Percentiles rank a stretch among this genome's conserved stretches.
Evolutionary conservation across 2,113 vertebrate genomes (phyloP).

Genomic region (Aleadryas rufinucha): DNA sequence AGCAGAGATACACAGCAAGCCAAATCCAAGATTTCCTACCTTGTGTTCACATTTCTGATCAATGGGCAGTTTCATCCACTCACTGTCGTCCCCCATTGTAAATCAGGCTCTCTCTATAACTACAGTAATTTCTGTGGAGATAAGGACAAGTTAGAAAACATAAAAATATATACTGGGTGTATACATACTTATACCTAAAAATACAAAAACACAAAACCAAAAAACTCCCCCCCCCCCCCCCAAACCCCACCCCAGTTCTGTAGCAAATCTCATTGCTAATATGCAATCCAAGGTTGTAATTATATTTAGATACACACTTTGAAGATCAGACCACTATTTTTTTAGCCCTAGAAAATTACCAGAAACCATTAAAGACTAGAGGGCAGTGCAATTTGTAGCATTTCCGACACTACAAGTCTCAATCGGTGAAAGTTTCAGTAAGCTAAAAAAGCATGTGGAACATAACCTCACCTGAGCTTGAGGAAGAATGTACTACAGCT

Average conservation of each 20-base stretch:
- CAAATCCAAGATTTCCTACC: constrained; percentile 70
- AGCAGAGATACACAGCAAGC: background rate
- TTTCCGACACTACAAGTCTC: background rate
- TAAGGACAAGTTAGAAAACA: background rate
- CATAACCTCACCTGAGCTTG: background rate
- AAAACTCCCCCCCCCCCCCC: background rate
- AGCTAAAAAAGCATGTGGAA: background rate
- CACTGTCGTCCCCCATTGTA: constrained; percentile 95
- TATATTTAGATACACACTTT: background rate
- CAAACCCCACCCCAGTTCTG: background rate
- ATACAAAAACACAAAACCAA: background rate
- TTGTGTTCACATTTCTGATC: constrained; percentile 99
- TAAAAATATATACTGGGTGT: background rate
- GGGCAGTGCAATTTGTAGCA: background rate
- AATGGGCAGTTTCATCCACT: constrained; percentile 96
- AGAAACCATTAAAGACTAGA: background rate
- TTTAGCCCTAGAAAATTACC: background rate
- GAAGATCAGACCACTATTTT: background rate
- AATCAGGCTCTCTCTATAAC: constrained; percentile 50
- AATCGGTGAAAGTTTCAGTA: background rate
- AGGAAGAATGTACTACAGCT: background rate
- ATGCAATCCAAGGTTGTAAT: background rate
- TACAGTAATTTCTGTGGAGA: constrained; percentile 55
- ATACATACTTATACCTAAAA: background rate
- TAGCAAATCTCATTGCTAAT: background rate